A percentile compares a stretch with the other conserved stretches of the same genome.
Conservation (phyloP, 1,140 invertebrate species). For the Monochamus saltuarius region DNA sequence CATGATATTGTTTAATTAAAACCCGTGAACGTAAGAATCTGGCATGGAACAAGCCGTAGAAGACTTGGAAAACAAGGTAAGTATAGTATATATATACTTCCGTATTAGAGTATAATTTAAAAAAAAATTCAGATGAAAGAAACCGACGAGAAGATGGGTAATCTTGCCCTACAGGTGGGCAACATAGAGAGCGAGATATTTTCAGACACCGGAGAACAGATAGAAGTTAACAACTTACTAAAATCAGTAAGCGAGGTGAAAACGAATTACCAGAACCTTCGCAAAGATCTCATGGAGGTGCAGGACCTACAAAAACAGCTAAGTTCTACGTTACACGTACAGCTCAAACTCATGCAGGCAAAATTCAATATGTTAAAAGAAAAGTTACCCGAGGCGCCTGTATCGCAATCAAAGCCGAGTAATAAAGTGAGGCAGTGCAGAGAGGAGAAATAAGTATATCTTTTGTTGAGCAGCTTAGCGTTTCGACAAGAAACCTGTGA, state of each 20-base stretch:
- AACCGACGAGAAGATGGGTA: conserved; percentile 46
- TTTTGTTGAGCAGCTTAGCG: too few species aligned
- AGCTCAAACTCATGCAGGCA: conserved; percentile 48
- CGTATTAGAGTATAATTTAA: too few species aligned
- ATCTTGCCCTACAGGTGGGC: conserved; percentile 46
- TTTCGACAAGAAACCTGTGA: too few species aligned
- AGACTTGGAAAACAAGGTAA: conserved; percentile 45
- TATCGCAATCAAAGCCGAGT: too few species aligned
- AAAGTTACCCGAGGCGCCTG: conserved; percentile 26
- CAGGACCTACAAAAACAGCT: conserved; percentile 50
- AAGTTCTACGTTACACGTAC: conserved; percentile 44
- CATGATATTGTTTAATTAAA: too few species aligned
- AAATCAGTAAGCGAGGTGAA: conserved; percentile 50
- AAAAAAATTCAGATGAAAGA: conserved; percentile 45
- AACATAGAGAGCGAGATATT: conserved; percentile 48
- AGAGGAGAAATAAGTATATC: too few species aligned
- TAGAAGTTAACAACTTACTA: conserved; percentile 46
- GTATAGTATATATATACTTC: not conserved
- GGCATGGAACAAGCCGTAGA: conserved; percentile 42
- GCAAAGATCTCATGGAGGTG: conserved; percentile 47
- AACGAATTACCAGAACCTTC: conserved; percentile 49
- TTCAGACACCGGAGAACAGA: conserved; percentile 40
- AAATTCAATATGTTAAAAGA: conserved; percentile 48
- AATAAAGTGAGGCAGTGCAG: too few species aligned
- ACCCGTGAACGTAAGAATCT: too few species aligned